Evolutionary conservation across 2,888 invertebrate species (phyloP), one percentile per base, ranked within the genome.

Genomic region (Phasia obesa): DNA sequence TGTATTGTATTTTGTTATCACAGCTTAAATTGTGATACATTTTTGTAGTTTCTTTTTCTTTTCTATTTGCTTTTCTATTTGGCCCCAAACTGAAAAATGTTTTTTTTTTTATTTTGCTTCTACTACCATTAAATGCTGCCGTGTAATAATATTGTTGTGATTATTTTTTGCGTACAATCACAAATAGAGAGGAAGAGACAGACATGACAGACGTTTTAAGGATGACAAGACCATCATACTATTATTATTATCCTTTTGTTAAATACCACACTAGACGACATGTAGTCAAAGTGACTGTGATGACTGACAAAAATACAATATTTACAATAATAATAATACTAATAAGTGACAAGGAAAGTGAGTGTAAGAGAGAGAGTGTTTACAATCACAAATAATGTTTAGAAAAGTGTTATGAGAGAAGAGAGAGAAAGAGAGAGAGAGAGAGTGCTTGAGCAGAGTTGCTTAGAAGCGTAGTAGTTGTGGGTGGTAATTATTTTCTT

Each of bases 401-500:
- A 4, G 7, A 31, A 51, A 67, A 53, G 17, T 4, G 25, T 21
- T n/a, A n/a, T n/a, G n/a, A n/a, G n/a, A n/a, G n/a, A n/a, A n/a
- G n/a, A n/a, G n/a, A n/a, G n/a, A n/a, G n/a, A n/a, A n/a, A n/a
- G n/a, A n/a, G n/a, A n/a, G n/a, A n/a, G n/a, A 25, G 1, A 13
- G 17, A 31, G 31, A 51, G n/a, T 27, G 15, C 2, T n/a, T n/a
- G n/a, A 21, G 11, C 69, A 70, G 5, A 59, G 82, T 78, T 78
- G 82, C 11, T 53, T 49, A 19, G 57, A 60, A 55, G n/a, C n/a
- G 81, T 77, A 81, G 59, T 17, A 19, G 31, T 47, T 31, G 75
- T 78, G 82, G 77, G 74, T 82, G 82, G 73, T 42, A 42, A 25
- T 49, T n/a, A n/a, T n/a, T n/a, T 47, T 55, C n/a, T 59, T 47